These are phyloP conservation scores for Glossosoma conforme DNA, from an alignment of 1,140 invertebrate species.

Conservation along the genomic window DNA sequence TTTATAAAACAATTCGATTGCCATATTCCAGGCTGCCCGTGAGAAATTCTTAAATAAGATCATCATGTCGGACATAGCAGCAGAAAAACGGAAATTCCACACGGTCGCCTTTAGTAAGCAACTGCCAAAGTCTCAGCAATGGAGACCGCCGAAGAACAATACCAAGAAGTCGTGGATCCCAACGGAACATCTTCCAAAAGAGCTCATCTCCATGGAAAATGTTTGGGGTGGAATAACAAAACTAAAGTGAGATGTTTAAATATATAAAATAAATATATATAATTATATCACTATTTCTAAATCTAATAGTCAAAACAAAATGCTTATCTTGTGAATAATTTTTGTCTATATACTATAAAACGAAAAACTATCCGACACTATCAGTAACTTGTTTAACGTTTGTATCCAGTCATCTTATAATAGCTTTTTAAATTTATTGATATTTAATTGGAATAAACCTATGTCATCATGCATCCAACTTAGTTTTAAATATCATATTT, in stretches of 20 bases:
- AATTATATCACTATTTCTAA: not conserved
- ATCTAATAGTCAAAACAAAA: not conserved
- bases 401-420: too few species aligned
- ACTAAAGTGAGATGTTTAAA: slow-evolving; percentile 49
- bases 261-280: not conserved
- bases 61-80: slow-evolving; percentile 40
- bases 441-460: too few species aligned
- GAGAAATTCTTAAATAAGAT: slow-evolving; percentile 36
- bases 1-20: slow-evolving; percentile 5
- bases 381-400: too few species aligned
- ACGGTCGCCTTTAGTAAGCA: slow-evolving; percentile 46
- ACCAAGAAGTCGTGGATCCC: slow-evolving; percentile 48
- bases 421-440: too few species aligned
- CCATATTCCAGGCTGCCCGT: slow-evolving; percentile 16
- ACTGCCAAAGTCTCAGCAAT: slow-evolving; percentile 46
- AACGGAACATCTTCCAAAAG: slow-evolving; percentile 48
- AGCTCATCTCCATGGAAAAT: slow-evolving; percentile 54
- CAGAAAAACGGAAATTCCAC: slow-evolving; percentile 34
- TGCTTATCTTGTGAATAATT: too few species aligned
- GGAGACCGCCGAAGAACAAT: slow-evolving; percentile 46
- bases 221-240: slow-evolving; percentile 58
- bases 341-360: too few species aligned
- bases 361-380: too few species aligned
- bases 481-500: too few species aligned
- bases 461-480: too few species aligned